These are phyloP conservation scores for Lepidothrix coronata DNA, from an alignment of 2,113 vertebrate species.

Conservation along the genomic window DNA sequence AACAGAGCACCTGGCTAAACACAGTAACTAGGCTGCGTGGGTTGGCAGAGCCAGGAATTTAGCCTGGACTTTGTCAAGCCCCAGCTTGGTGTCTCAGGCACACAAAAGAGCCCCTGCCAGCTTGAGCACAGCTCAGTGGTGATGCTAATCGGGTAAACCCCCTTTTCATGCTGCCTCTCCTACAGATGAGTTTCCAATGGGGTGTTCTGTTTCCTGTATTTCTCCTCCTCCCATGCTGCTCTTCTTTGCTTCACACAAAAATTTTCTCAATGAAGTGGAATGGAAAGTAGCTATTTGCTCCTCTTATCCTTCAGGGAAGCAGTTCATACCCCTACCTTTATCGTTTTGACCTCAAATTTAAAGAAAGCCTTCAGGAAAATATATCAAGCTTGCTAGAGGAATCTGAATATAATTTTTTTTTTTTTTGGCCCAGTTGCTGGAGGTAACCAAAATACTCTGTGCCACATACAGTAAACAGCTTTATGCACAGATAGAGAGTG, in stretches of 20 bases:
- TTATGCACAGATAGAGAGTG: not conserved
- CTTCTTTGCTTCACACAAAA: not conserved
- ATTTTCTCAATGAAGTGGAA: conserved; percentile 10
- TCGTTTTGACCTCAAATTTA: not conserved
- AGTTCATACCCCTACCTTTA: conserved; percentile 16
- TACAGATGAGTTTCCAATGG: not conserved
- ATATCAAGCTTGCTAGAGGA: not conserved
- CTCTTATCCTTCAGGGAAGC: not conserved
- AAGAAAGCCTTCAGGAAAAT: not conserved
- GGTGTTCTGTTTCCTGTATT: not conserved
- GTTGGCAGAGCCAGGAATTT: not conserved
- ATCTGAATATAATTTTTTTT: not conserved
- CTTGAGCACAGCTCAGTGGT: not conserved
- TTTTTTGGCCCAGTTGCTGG: not conserved
- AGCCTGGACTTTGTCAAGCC: not conserved
- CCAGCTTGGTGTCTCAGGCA: not conserved
- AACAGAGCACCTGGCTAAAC: not conserved
- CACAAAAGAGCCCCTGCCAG: not conserved
- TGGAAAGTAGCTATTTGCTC: conserved; percentile 15
- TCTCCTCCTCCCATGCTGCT: not conserved
- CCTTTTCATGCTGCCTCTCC: not conserved
- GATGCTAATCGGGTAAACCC: not conserved
- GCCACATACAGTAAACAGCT: not conserved
- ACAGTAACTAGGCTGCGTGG: not conserved
- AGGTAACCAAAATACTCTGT: conserved; percentile 4